phyloP scores from a whole-genome alignment of 2,888 invertebrate genomes.

The Torymus texanus region DNA sequence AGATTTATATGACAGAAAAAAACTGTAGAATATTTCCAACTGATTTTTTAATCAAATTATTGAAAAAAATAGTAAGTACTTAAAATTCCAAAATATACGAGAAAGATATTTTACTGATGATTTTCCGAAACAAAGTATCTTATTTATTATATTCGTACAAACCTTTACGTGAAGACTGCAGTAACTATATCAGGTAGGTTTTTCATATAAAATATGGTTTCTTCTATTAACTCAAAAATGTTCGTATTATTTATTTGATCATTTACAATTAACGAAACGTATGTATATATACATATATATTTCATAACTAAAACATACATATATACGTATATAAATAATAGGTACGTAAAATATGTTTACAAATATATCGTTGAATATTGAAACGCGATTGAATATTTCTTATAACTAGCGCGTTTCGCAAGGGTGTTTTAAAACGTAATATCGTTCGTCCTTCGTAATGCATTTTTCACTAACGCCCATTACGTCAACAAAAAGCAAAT shows the following conservation, averaged over 20 bases:
- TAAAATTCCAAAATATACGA: too few relatives aligned
- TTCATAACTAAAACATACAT: slow-evolving; percentile 53
- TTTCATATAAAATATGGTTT: slow-evolving; percentile 18
- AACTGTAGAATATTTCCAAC: too few relatives aligned
- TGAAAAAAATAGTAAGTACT: too few relatives aligned
- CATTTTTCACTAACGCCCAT: slow-evolving; percentile 23
- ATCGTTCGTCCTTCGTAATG: slow-evolving; percentile 31
- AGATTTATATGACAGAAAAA: too few relatives aligned
- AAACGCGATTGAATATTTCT: slow-evolving; percentile 37
- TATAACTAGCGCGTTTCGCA: slow-evolving; percentile 27
- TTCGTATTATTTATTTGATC: slow-evolving; percentile 56
- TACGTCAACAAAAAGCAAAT: slow-evolving; percentile 47
- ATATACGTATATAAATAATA: slow-evolving; percentile 52
- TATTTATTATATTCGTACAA: too few relatives aligned
- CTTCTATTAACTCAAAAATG: slow-evolving; percentile 26
- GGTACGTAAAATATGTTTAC: slow-evolving; percentile 53
- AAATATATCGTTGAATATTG: slow-evolving; percentile 50
- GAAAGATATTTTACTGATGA: too few relatives aligned
- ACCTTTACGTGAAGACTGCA: too few relatives aligned
- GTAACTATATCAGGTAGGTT: slow-evolving; percentile 28
- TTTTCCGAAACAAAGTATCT: too few relatives aligned
- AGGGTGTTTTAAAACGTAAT: slow-evolving; percentile 36
- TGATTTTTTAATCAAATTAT: too few relatives aligned
- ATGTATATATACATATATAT: slow-evolving; percentile 59
- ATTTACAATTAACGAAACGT: slow-evolving; percentile 63